These are phyloP conservation scores for Bathybates hornii DNA, from an alignment of 2,113 vertebrate genomes.

Conservation along the genomic window DNA sequence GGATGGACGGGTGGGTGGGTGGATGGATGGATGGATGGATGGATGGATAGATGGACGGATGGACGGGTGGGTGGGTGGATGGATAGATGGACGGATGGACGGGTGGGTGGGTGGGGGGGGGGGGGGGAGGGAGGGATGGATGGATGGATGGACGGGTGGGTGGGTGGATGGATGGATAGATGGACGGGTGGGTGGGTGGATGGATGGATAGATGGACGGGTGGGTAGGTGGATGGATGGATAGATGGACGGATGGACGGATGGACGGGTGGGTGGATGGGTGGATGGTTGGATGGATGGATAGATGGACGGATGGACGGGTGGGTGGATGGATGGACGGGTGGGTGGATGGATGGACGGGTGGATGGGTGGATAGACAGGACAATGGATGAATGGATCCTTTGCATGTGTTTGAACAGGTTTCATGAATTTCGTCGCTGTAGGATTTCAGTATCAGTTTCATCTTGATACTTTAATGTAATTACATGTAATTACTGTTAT, in stretches of 20 bases:
- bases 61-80: too few relatives aligned
- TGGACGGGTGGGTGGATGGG: accelerated
- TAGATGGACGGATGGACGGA: accelerated
- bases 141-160: accelerated
- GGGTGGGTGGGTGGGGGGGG: accelerated
- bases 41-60: accelerated
- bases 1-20: accelerated
- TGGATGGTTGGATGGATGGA: accelerated
- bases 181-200: accelerated
- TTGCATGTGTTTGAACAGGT: background rate
- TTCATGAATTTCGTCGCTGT: background rate
- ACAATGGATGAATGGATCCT: background rate
- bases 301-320: accelerated
- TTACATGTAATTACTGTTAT: background rate
- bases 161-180: accelerated
- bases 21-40: accelerated
- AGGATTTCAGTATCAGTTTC: background rate
- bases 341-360: accelerated
- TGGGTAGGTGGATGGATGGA: accelerated
- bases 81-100: too few relatives aligned
- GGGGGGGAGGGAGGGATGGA: accelerated
- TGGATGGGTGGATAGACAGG: accelerated
- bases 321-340: accelerated
- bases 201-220: accelerated
- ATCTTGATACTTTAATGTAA: background rate